Conservation (phyloP, 2,797 vertebrate genomes). For the Parauchenoglanis ngamensis region DNA sequence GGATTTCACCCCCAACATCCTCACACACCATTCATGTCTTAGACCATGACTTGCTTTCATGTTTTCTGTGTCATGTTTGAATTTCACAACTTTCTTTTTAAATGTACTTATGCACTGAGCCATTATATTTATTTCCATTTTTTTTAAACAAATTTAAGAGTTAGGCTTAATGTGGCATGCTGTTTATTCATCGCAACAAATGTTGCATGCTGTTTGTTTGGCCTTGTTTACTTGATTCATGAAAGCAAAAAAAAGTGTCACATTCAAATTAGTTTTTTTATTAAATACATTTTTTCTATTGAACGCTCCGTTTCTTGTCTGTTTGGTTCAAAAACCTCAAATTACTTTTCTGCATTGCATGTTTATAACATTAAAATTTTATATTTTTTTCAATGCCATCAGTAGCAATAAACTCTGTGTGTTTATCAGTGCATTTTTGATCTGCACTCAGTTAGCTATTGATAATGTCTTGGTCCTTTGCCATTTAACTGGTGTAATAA, state of each 20-base stretch:
- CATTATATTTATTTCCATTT: conserved; percentile 34
- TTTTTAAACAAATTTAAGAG: not conserved
- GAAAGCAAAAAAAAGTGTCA: conserved; percentile 1
- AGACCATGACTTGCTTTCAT: conserved; percentile 7
- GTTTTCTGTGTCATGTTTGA: conserved; percentile 16
- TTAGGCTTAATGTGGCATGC: not conserved
- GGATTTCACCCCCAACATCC: conserved; percentile 12
- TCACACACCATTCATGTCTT: conserved; percentile 3
- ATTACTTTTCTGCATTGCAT: not conserved
- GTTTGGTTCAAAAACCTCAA: conserved; percentile 2
- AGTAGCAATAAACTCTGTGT: not conserved
- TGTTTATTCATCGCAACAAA: conserved; percentile 11
- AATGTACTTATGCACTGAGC: conserved; percentile 42
- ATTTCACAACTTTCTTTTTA: conserved; percentile 1
- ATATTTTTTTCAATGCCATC: not conserved
- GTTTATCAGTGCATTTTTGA: not conserved
- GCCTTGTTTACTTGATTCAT: conserved; percentile 24
- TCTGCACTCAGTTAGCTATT: not conserved
- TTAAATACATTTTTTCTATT: conserved; percentile 28
- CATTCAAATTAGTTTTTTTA: not conserved
- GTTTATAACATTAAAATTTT: not conserved
- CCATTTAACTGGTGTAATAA: not conserved
- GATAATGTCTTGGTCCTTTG: not conserved
- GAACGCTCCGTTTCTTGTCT: conserved; percentile 9
- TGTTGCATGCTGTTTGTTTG: conserved; percentile 21